Percentiles rank a stretch among this genome's conserved stretches.
Evolutionary conservation across 2,888 invertebrate species (phyloP).

Genomic region (Imbricaverruca yamaguchii): DNA sequence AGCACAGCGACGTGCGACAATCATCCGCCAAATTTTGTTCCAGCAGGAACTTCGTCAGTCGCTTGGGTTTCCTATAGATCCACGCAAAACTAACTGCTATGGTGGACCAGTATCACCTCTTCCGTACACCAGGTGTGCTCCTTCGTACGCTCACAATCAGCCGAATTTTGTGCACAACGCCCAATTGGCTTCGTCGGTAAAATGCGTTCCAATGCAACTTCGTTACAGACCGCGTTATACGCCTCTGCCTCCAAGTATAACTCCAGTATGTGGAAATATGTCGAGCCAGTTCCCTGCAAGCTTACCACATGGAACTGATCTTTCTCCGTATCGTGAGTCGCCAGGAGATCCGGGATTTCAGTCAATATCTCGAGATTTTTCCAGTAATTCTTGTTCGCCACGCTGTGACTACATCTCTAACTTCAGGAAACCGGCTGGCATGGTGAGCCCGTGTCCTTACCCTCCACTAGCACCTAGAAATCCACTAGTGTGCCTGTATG

Average conservation of each 20-base stretch:
- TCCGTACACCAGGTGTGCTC: neutral
- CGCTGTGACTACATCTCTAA: neutral
- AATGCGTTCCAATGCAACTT: neutral
- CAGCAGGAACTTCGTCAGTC: neutral
- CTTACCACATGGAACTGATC: neutral
- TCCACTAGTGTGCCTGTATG: neutral
- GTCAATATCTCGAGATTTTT: neutral
- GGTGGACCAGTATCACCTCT: conserved; percentile 1
- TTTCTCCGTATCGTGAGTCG: neutral
- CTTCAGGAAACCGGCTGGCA: neutral
- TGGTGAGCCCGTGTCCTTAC: neutral
- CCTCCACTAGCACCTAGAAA: neutral
- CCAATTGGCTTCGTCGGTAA: neutral
- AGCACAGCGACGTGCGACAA: neutral
- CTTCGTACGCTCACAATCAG: neutral
- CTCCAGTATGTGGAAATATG: neutral
- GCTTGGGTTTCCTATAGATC: neutral
- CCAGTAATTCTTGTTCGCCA: neutral
- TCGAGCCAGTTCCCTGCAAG: neutral
- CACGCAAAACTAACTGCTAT: neutral
- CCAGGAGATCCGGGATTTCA: conserved; percentile 6
- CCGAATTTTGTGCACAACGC: neutral
- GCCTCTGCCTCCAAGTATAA: neutral
- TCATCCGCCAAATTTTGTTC: neutral
- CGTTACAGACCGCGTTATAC: neutral